A percentile compares a stretch with the other conserved stretches of the same genome.
Evolutionary conservation across 2,797 vertebrate species (phyloP).

Genomic region (Microctenopoma steveboyesi): DNA sequence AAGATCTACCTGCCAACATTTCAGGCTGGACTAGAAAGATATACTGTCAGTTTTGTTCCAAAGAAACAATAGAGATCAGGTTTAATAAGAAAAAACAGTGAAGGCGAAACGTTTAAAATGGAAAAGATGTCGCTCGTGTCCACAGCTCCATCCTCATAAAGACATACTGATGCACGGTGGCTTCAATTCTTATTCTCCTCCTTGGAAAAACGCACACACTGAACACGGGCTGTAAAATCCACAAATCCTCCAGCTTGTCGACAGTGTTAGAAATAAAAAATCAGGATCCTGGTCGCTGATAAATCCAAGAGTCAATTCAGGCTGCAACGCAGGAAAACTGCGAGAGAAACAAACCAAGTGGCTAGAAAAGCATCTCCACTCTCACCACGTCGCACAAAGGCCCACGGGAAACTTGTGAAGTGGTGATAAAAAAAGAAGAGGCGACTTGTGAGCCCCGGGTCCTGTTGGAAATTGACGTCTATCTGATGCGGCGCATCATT

Average conservation of each 20-base stretch:
- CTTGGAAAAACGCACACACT: conserved; percentile 4
- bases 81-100: conserved; percentile 7
- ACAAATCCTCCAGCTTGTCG: conserved; percentile 36
- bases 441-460: conserved; percentile 33
- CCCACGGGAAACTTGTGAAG: conserved; percentile 57
- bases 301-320: conserved; percentile 48
- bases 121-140: conserved; percentile 62
- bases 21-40: conserved; percentile 4
- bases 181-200: conserved; percentile 46
- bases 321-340: conserved; percentile 33
- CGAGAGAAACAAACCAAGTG: conserved; percentile 37
- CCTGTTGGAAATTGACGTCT: conserved; percentile 30
- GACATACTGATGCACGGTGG: conserved; percentile 66
- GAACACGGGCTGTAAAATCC: conserved; percentile 61
- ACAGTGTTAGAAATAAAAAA: conserved; percentile 11
- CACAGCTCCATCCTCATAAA: conserved; percentile 77
- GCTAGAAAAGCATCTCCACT: conserved; percentile 45
- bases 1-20: conserved; percentile 48
- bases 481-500: conserved; percentile 59
- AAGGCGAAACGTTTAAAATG: conserved; percentile 50
- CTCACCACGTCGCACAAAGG: conserved; percentile 42
- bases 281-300: conserved; percentile 33
- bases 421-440: conserved; percentile 24
- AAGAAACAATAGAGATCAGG: conserved; percentile 23
- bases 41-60: conserved; percentile 12